phyloP scores from a whole-genome alignment of 2,113 vertebrate genomes.

The Danio rerio region GRCz12tu NC_133178.1:62707501-62708000 shows the following conservation, averaged over 20 bases:
- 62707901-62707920: slow-evolving; percentile 7
- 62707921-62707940: neutral
- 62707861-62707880: slow-evolving; percentile 54
- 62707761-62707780: neutral
- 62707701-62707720: neutral
- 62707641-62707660: slow-evolving; percentile 32
- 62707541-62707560: slow-evolving; percentile 61
- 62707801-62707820: slow-evolving; percentile 35
- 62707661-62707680: slow-evolving; percentile 32
- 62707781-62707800: slow-evolving; percentile 36
- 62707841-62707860: slow-evolving; percentile 64
- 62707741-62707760: neutral
- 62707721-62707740: slow-evolving; percentile 55
- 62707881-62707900: slow-evolving; percentile 19
- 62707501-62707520: slow-evolving; percentile 40
- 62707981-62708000: slow-evolving; percentile 8
- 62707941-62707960: slow-evolving; percentile 19
- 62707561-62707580: slow-evolving; percentile 51
- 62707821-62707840: slow-evolving; percentile 54
- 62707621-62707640: slow-evolving; percentile 42
- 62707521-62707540: slow-evolving; percentile 62
- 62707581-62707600: slow-evolving; percentile 29
- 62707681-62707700: slow-evolving; percentile 21
- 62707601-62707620: slow-evolving; percentile 36
- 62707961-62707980: slow-evolving; percentile 42